These are phyloP conservation scores for Nemotelus nigrinus DNA, from an alignment of 2,888 invertebrate genomes.

Conservation along the genomic window DNA sequence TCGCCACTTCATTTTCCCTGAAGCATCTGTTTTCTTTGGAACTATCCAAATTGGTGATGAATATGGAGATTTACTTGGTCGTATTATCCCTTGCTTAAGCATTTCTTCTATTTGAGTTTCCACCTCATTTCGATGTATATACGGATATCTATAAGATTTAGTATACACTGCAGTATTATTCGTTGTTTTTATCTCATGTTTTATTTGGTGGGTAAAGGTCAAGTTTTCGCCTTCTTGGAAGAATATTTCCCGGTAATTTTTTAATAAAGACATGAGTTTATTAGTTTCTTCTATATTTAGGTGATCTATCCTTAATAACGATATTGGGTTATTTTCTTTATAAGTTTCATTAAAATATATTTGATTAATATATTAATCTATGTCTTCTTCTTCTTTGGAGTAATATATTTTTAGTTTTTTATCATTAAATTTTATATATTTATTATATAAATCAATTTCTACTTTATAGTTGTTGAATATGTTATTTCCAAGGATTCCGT, in stretches of 20 bases:
- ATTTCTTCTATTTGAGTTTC: slow-evolving; percentile 54
- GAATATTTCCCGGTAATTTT: background rate
- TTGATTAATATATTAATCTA: too few species aligned
- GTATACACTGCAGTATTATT: background rate
- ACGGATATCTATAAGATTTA: background rate
- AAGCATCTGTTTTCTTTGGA: background rate
- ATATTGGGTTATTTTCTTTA: too few species aligned
- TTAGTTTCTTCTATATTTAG: background rate
- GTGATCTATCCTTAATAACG: background rate
- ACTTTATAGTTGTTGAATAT: too few species aligned
- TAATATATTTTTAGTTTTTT: too few species aligned
- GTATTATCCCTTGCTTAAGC: slow-evolving; percentile 50
- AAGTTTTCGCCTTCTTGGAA: background rate
- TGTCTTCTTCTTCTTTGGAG: too few species aligned
- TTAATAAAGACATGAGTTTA: background rate
- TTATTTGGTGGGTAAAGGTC: background rate
- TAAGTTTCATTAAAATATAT: too few species aligned
- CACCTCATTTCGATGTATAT: background rate
- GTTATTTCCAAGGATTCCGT: too few species aligned
- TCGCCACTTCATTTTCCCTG: background rate
- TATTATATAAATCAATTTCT: too few species aligned
- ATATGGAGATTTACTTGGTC: slow-evolving; percentile 49
- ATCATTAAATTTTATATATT: too few species aligned
- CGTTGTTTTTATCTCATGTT: background rate
- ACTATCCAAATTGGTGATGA: too few species aligned